Conservation (phyloP, 1,140 invertebrate species). For the Triops cancriformis region DNA sequence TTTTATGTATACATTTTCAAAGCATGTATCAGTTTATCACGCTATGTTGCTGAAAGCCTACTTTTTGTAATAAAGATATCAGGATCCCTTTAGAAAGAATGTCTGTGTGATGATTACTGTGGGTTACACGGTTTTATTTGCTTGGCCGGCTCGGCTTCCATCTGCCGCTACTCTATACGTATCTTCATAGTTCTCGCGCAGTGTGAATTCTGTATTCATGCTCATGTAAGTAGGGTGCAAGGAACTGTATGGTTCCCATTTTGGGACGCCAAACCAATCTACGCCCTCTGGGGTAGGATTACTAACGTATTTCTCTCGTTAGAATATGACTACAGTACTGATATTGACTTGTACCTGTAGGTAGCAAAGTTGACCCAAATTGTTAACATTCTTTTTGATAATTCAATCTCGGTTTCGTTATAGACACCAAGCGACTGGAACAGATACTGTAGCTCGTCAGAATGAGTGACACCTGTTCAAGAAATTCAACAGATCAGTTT, state of each 20-base stretch:
- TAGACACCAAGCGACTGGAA: constrained; percentile 28
- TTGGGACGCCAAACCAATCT: constrained; percentile 17
- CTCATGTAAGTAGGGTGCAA: constrained; percentile 16
- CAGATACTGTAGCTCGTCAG: constrained; percentile 32
- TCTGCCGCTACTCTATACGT: constrained; percentile 11
- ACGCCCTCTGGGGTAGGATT: constrained; percentile 20
- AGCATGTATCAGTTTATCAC: too few species aligned
- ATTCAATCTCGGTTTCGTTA: constrained; percentile 26
- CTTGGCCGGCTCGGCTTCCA: not conserved
- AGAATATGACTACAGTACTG: too few species aligned
- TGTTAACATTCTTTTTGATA: constrained; percentile 29
- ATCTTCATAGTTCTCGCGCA: not conserved
- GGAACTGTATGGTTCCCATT: constrained; percentile 20
- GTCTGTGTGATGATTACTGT: too few species aligned
- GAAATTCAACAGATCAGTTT: not conserved
- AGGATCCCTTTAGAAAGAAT: too few species aligned
- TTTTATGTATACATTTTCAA: too few species aligned
- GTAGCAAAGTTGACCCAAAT: constrained; percentile 31
- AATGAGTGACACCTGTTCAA: constrained; percentile 29
- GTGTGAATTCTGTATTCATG: constrained; percentile 12
- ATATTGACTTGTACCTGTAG: constrained; percentile 26
- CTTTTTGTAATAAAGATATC: too few species aligned
- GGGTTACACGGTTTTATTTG: too few species aligned
- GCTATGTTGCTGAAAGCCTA: too few species aligned
- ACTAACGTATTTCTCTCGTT: not conserved